Evolutionary conservation across 2,888 invertebrate species (phyloP).

Genomic region (Clusia tigrina): DNA sequence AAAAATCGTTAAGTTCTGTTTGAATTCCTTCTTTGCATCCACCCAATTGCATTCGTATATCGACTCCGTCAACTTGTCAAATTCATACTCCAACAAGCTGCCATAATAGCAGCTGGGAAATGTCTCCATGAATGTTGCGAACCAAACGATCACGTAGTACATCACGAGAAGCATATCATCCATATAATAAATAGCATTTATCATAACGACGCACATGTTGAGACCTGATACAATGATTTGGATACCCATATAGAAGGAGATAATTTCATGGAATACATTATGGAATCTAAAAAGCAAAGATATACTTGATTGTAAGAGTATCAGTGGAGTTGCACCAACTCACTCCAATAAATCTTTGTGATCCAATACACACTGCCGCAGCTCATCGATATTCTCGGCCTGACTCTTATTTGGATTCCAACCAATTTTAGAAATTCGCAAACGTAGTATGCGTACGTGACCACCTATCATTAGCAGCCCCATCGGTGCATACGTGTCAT

Average conservation of each 20-base stretch:
- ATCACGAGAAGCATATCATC: constrained; percentile 24
- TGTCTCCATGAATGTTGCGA: constrained; percentile 30
- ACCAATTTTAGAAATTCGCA: constrained; percentile 35
- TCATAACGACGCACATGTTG: constrained; percentile 32
- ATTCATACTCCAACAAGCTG: constrained; percentile 29
- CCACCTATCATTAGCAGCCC: constrained; percentile 34
- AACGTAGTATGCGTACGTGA: constrained; percentile 32
- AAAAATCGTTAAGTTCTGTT: constrained; percentile 32
- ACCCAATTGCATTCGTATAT: constrained; percentile 35
- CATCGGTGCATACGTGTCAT: constrained; percentile 34
- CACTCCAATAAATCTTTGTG: constrained; percentile 37
- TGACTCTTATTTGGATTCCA: neutral
- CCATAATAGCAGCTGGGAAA: constrained; percentile 37
- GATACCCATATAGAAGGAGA: constrained; percentile 4
- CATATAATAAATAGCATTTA: constrained; percentile 30
- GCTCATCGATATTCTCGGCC: constrained; percentile 23
- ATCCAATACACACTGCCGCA: constrained; percentile 36
- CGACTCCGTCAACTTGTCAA: constrained; percentile 31
- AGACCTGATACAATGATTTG: constrained; percentile 19
- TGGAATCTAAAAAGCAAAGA: too few species aligned
- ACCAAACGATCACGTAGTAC: constrained; percentile 29
- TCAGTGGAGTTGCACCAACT: too few species aligned
- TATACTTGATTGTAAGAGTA: too few species aligned
- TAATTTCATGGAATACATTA: neutral
- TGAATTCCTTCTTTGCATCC: constrained; percentile 28